These are phyloP conservation scores for Amphipoea lucens DNA, from an alignment of 2,888 invertebrate genomes.

Conservation along the genomic window DNA sequence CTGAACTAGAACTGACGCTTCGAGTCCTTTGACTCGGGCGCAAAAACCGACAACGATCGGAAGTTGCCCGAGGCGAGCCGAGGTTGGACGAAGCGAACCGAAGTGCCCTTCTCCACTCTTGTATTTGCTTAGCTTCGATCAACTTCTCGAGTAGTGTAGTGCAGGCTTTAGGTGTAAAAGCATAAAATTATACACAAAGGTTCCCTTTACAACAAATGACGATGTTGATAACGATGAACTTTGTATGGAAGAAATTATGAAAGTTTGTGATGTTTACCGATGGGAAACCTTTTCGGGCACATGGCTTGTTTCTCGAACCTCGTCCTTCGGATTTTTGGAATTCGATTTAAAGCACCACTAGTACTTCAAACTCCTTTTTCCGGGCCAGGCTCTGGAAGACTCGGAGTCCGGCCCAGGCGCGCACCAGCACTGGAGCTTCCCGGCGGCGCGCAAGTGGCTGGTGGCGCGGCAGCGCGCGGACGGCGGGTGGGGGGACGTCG, in stretches of 20 bases:
- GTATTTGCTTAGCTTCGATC: no score
- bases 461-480: slow-evolving; percentile 93
- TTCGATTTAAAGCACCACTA: neutral
- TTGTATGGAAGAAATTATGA: neutral
- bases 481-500: slow-evolving; percentile 94
- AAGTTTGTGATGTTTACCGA: neutral
- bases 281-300: neutral
- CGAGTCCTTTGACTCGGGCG: no score
- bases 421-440: slow-evolving; percentile 93
- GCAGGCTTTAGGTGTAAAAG: neutral
- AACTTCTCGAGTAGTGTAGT: no score
- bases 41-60: no score
- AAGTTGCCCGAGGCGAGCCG: no score
- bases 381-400: slow-evolving; percentile 93
- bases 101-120: no score
- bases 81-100: no score
- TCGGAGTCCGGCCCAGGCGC: slow-evolving; percentile 91
- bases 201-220: neutral
- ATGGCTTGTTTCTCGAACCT: neutral
- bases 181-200: neutral
- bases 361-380: neutral
- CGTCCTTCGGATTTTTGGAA: neutral
- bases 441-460: slow-evolving; percentile 94
- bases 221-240: neutral
- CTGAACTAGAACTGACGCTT: no score